phyloP scores from a whole-genome alignment of 2,113 vertebrate species.

The Podocnemis expansa region DNA sequence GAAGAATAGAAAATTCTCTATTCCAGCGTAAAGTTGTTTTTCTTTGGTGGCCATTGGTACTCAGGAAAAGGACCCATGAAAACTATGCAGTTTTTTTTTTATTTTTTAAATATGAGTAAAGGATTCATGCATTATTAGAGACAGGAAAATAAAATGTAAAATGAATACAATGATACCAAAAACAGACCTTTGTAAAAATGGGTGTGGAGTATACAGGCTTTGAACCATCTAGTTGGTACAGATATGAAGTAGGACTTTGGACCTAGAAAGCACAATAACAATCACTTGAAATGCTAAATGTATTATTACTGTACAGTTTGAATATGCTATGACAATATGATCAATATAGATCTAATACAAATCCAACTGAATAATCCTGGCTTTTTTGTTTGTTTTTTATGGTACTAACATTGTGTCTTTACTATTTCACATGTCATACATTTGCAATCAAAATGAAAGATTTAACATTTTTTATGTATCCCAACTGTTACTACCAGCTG shows the following conservation, averaged over 20 bases:
- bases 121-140: background rate
- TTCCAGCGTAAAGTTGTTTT: background rate
- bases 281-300: conserved; percentile 22
- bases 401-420: background rate
- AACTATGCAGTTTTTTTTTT: background rate
- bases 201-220: conserved; percentile 77
- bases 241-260: conserved; percentile 87
- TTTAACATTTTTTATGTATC: conserved; percentile 19
- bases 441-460: conserved; percentile 38
- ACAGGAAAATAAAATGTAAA: background rate
- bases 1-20: background rate
- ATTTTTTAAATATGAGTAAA: background rate
- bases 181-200: conserved; percentile 89
- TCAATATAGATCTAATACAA: background rate
- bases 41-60: background rate
- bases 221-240: conserved; percentile 79
- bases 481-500: conserved; percentile 46
- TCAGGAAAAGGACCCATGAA: background rate
- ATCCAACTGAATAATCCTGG: background rate
- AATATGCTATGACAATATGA: background rate
- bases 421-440: conserved; percentile 24
- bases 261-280: conserved; percentile 76
- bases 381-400: background rate
- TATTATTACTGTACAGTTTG: background rate
- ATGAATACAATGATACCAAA: conserved; percentile 31